phyloP scores from a whole-genome alignment of 2,888 invertebrate species.

The Drosophila emarginata region DNA sequence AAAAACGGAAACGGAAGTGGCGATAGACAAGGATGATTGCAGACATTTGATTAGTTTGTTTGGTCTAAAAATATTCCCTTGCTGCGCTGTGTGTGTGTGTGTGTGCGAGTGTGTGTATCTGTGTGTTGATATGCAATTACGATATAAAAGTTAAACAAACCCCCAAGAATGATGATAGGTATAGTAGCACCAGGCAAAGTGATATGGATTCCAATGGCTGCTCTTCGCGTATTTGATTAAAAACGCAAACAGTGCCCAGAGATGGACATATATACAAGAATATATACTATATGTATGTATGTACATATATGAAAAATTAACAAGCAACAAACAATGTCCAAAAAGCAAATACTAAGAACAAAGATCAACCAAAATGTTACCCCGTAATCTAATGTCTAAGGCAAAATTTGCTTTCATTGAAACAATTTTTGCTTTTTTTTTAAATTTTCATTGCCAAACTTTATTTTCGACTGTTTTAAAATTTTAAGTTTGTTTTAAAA shows the following conservation, averaged over 20 bases:
- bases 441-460: background rate
- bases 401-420: too few relatives aligned
- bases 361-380: background rate
- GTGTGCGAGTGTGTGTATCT: constrained; percentile 28
- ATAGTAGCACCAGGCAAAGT: constrained; percentile 11
- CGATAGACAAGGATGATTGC: constrained; percentile 60
- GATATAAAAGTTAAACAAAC: constrained; percentile 78
- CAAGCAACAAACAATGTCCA: constrained; percentile 21
- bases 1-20: constrained; percentile 55
- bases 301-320: constrained; percentile 69
- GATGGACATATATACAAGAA: background rate
- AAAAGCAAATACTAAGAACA: constrained; percentile 1
- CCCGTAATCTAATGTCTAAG: background rate
- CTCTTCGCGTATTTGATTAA: constrained; percentile 74
- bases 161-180: constrained; percentile 17
- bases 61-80: constrained; percentile 26
- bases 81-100: background rate
- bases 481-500: too few relatives aligned
- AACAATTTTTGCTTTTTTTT: background rate
- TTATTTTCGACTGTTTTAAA: too few relatives aligned
- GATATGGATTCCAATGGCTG: constrained; percentile 44
- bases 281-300: constrained; percentile 29
- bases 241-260: constrained; percentile 75
- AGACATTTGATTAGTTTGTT: constrained; percentile 81
- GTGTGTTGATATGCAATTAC: constrained; percentile 73